A percentile compares a stretch with the other conserved stretches of the same genome.
These are phyloP conservation scores for Lasioglossum malachurum DNA, from an alignment of 2,888 invertebrate genomes.

Conservation along the genomic window DNA sequence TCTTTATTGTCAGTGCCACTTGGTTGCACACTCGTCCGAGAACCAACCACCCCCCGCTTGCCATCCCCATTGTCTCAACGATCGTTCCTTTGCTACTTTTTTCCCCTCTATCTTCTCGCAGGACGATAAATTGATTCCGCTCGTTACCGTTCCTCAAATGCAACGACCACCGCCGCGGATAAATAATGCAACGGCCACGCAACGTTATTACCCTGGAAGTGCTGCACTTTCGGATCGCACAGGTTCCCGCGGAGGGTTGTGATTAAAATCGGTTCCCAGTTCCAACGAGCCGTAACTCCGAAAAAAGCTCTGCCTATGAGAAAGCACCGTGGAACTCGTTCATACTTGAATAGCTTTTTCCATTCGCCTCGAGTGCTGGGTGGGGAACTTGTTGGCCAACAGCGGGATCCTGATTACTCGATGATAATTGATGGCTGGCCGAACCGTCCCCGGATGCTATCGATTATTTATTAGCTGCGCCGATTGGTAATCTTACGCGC, in stretches of 20 bases:
- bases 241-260: not conserved
- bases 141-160: constrained; percentile 18
- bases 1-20: constrained; percentile 67
- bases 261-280: constrained; percentile 20
- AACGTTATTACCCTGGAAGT: constrained; percentile 1
- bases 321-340: not conserved
- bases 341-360: not conserved
- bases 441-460: not conserved
- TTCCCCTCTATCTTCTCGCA: not conserved
- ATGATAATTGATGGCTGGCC: constrained; percentile 35
- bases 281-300: constrained; percentile 7
- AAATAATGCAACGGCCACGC: constrained; percentile 18
- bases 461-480: not conserved
- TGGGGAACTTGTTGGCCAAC: constrained; percentile 9
- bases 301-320: constrained; percentile 4
- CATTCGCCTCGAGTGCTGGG: constrained; percentile 10
- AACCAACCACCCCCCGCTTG: not conserved
- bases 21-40: constrained; percentile 55
- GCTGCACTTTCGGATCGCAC: constrained; percentile 1
- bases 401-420: constrained; percentile 8
- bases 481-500: not conserved
- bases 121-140: constrained; percentile 44
- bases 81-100: constrained; percentile 23
- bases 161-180: not conserved
- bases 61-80: constrained; percentile 52